phyloP scores from a whole-genome alignment of 1,140 invertebrate genomes.

The Goniozus legneri region DNA sequence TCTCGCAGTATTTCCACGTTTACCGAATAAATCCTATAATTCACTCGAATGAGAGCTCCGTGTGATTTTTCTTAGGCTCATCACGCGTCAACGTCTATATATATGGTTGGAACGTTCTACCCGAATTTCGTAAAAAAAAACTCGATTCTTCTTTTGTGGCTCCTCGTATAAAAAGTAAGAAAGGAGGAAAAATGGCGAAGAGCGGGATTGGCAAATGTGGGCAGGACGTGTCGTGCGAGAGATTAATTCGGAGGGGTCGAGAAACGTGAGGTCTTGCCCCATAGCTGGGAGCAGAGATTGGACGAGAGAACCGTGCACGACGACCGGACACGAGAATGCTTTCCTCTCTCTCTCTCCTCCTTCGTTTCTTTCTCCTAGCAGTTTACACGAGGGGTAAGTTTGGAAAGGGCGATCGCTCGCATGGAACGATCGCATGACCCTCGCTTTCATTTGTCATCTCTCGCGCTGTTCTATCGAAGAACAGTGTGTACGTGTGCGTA shows the following conservation, averaged over 20 bases:
- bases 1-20: too few relatives aligned
- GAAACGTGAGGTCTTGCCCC: slow-evolving; percentile 11
- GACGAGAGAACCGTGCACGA: slow-evolving; percentile 26
- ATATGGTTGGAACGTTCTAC: too few relatives aligned
- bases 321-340: slow-evolving; percentile 48
- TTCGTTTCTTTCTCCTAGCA: slow-evolving; percentile 8
- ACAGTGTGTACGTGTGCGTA: neutral
- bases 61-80: too few relatives aligned
- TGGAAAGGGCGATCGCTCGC: too few relatives aligned
- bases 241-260: slow-evolving; percentile 17
- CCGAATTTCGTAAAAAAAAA: too few relatives aligned
- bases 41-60: too few relatives aligned
- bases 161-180: too few relatives aligned
- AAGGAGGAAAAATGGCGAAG: slow-evolving; percentile 10
- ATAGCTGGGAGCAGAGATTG: slow-evolving; percentile 34
- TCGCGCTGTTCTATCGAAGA: neutral
- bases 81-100: too few relatives aligned
- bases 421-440: slow-evolving; percentile 14
- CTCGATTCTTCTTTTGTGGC: too few relatives aligned
- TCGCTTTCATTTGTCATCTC: slow-evolving; percentile 19
- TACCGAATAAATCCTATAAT: too few relatives aligned
- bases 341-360: slow-evolving; percentile 31
- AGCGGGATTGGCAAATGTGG: slow-evolving; percentile 19
- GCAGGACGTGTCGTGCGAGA: slow-evolving; percentile 20
- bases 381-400: too few relatives aligned